Evolutionary conservation across 1,140 invertebrate species (phyloP).

Genomic region (Lithobius niger): DNA sequence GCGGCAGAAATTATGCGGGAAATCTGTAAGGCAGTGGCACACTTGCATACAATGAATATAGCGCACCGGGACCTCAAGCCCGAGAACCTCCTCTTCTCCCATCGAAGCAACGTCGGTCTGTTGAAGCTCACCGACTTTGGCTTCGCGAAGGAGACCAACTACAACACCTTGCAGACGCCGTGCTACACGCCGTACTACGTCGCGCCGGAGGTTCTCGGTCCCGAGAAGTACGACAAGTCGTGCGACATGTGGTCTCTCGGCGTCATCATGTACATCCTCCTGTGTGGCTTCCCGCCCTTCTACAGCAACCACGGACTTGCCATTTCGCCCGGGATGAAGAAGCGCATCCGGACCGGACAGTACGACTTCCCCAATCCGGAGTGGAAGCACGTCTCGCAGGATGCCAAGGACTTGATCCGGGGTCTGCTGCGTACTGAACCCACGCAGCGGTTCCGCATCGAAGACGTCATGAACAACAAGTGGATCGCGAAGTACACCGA

Average conservation of each 20-base stretch:
- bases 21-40: slow-evolving; percentile 89
- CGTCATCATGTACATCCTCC: slow-evolving; percentile 93
- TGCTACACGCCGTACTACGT: slow-evolving; percentile 99
- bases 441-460: slow-evolving; percentile 71
- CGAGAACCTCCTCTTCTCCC: slow-evolving; percentile 42
- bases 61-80: slow-evolving; percentile 92
- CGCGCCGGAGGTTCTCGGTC: slow-evolving; percentile 88
- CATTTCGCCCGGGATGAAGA: slow-evolving; percentile 99
- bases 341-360: slow-evolving; percentile 84
- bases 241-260: slow-evolving; percentile 98
- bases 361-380: slow-evolving; percentile 94
- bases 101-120: slow-evolving; percentile 42
- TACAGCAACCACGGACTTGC: slow-evolving; percentile 93
- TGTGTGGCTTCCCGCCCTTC: slow-evolving; percentile 97
- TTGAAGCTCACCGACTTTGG: slow-evolving; percentile 98
- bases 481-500: slow-evolving; percentile 83
- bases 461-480: slow-evolving; percentile 74
- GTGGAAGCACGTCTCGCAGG: slow-evolving; percentile 84
- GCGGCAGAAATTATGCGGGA: slow-evolving; percentile 88
- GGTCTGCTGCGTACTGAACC: slow-evolving; percentile 89
- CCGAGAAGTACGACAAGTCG: slow-evolving; percentile 95
- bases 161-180: slow-evolving; percentile 82
- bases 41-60: slow-evolving; percentile 88
- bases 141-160: slow-evolving; percentile 96
- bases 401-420: slow-evolving; percentile 86